A percentile compares a stretch with the other conserved stretches of the same genome.
phyloP scores from a whole-genome alignment of 1,140 invertebrate species.

The Sycophaga agraensis region DNA sequence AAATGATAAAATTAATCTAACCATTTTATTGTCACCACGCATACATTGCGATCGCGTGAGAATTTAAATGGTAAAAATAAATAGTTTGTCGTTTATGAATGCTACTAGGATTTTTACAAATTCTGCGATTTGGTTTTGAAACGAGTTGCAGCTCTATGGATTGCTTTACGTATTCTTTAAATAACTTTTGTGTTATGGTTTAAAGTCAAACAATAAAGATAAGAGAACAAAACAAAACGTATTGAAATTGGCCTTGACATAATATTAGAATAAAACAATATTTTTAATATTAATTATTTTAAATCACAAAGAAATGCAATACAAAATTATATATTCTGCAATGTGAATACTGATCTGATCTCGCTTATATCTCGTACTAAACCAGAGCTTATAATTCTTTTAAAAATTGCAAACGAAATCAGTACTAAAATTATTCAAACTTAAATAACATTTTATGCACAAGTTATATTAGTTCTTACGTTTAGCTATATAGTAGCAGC shows the following conservation, averaged over 20 bases:
- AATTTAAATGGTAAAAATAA: constrained; percentile 27
- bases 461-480: neutral
- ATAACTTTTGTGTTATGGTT: neutral
- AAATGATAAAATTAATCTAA: constrained; percentile 30
- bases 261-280: no score
- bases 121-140: constrained; percentile 12
- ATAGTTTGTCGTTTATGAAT: constrained; percentile 21
- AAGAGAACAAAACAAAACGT: neutral
- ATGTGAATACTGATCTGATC: no score
- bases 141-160: constrained; percentile 5
- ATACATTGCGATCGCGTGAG: neutral
- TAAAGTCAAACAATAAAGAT: neutral
- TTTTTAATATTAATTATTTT: no score
- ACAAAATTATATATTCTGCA: neutral
- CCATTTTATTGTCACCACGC: constrained; percentile 28
- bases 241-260: no score
- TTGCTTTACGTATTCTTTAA: no score
- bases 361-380: no score
- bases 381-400: no score
- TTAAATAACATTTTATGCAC: neutral
- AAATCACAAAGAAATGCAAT: no score
- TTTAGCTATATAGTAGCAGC: neutral
- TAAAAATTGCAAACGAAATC: no score
- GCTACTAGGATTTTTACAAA: constrained; percentile 14
- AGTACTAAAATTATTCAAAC: neutral